phyloP scores from a whole-genome alignment of 2,888 invertebrate genomes.

The Drosophila paramelanica region DNA sequence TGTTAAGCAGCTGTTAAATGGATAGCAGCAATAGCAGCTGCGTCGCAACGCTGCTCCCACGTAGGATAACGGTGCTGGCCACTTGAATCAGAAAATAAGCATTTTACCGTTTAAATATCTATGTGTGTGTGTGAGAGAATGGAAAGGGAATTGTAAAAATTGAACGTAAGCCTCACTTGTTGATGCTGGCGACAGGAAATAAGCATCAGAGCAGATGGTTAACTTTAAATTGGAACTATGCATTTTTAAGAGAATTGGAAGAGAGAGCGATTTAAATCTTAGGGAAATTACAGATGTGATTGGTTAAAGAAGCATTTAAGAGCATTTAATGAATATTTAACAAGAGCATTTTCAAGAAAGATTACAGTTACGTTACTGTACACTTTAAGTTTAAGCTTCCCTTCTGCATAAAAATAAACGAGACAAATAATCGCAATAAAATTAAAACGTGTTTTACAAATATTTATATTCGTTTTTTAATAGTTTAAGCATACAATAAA shows the following conservation, averaged over 20 bases:
- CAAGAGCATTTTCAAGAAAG: no score
- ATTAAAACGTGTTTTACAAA: no score
- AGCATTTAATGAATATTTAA: no score
- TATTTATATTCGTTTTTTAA: no score
- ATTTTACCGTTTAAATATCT: constrained; percentile 39
- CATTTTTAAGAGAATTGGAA: neutral
- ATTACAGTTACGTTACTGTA: no score
- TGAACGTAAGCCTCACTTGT: constrained; percentile 40
- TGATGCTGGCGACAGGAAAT: constrained; percentile 46
- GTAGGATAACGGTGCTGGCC: constrained; percentile 39
- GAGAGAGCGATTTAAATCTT: neutral
- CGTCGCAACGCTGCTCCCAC: constrained; percentile 19
- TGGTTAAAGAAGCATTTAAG: neutral
- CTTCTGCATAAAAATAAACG: no score
- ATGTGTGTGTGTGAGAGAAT: neutral
- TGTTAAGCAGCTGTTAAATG: constrained; percentile 74
- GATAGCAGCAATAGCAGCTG: constrained; percentile 39
- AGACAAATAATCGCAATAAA: no score
- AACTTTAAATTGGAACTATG: constrained; percentile 13
- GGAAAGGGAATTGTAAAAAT: constrained; percentile 11
- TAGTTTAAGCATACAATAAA: no score
- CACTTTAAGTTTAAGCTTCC: no score
- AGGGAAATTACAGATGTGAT: neutral
- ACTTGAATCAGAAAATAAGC: constrained; percentile 45
- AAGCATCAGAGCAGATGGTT: constrained; percentile 35